phyloP scores from a whole-genome alignment of 2,113 vertebrate species.

The Dicerorhinus sumatrensis region DNA sequence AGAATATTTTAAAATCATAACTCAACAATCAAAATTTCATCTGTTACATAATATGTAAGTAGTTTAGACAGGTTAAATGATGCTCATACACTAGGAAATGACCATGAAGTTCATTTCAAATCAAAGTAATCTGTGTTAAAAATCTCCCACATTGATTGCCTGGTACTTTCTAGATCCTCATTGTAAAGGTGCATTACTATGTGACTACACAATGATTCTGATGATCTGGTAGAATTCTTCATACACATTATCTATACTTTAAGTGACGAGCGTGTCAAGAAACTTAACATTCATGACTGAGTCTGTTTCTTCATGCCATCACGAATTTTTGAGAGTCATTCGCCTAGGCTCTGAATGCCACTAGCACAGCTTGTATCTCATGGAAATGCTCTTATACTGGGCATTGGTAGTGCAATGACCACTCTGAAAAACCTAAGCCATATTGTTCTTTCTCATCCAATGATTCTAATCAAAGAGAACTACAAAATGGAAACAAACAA shows the following conservation, averaged over 20 bases:
- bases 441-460: not conserved
- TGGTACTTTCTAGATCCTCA: not conserved
- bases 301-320: not conserved
- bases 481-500: not conserved
- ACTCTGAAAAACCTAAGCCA: not conserved
- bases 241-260: not conserved
- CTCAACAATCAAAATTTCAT: not conserved
- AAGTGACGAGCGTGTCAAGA: not conserved
- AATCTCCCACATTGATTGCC: not conserved
- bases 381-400: not conserved
- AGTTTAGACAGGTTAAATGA: not conserved
- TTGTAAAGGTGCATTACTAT: not conserved
- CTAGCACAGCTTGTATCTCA: not conserved
- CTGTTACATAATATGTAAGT: not conserved
- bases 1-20: not conserved
- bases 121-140: not conserved
- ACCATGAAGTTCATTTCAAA: not conserved
- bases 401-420: rapidly evolving
- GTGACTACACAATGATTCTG: not conserved
- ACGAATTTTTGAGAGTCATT: not conserved
- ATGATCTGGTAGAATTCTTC: not conserved
- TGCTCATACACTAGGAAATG: not conserved
- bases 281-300: not conserved
- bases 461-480: not conserved
- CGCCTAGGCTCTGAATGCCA: not conserved